These are phyloP conservation scores for Stegana nigrithorax DNA, from an alignment of 2,888 invertebrate genomes.

Conservation along the genomic window DNA sequence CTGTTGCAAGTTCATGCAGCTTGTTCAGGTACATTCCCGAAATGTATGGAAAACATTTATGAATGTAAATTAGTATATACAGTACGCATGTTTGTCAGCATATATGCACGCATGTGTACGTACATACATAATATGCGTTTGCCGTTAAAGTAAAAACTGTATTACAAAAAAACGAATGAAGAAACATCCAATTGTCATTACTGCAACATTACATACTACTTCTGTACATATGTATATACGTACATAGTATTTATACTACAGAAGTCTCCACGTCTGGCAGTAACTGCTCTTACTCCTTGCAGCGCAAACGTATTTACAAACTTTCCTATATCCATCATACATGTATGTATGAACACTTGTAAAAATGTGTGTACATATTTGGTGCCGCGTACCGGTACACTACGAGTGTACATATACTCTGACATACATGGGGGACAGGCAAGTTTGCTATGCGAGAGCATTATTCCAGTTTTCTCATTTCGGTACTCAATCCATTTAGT, in stretches of 20 bases:
- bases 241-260: neutral
- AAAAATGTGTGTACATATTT: slow-evolving; percentile 19
- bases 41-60: slow-evolving; percentile 30
- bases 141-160: neutral
- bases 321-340: neutral
- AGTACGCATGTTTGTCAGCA: neutral
- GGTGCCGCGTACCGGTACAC: slow-evolving; percentile 12
- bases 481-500: no score
- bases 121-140: neutral
- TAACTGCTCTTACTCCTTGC: neutral
- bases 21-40: slow-evolving; percentile 37
- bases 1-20: slow-evolving; percentile 36
- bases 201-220: no score
- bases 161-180: no score
- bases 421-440: slow-evolving; percentile 14
- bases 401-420: slow-evolving; percentile 10
- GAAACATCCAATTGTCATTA: no score
- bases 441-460: no score
- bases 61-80: slow-evolving; percentile 14
- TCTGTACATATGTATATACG: slow-evolving; percentile 11
- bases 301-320: neutral
- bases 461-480: no score
- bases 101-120: slow-evolving; percentile 9
- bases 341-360: slow-evolving; percentile 20
- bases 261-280: slow-evolving; percentile 3